These are phyloP conservation scores for Tyrophagus putrescentiae DNA, from an alignment of 1,140 invertebrate genomes.

Conservation along the genomic window DNA sequence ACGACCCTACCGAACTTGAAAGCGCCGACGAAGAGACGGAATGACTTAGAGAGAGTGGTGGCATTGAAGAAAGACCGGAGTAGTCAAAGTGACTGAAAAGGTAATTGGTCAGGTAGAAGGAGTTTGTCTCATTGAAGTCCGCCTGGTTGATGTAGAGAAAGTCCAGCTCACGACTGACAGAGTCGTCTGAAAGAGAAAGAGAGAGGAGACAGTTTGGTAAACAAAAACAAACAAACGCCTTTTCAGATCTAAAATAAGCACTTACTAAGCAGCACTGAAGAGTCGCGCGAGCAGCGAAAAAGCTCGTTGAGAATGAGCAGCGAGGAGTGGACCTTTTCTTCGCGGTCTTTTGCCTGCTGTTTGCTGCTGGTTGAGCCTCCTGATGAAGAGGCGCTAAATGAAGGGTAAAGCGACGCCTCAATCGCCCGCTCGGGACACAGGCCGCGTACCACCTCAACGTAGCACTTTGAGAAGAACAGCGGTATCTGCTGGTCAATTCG, in stretches of 20 bases:
- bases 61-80: not conserved
- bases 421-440: too few relatives aligned
- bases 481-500: constrained; percentile 19
- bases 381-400: not conserved
- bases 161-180: not conserved
- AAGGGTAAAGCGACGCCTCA: constrained; percentile 34
- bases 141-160: constrained; percentile 7
- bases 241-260: not conserved
- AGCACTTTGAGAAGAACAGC: constrained; percentile 57
- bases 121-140: constrained; percentile 2
- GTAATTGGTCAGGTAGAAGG: constrained; percentile 5
- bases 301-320: constrained; percentile 87
- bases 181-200: constrained; percentile 32
- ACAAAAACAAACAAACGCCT: not conserved
- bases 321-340: constrained; percentile 83
- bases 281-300: constrained; percentile 66
- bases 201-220: not conserved
- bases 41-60: not conserved
- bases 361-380: not conserved
- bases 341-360: constrained; percentile 38
- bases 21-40: not conserved
- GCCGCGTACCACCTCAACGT: constrained; percentile 66
- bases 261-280: not conserved
- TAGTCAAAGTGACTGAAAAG: constrained; percentile 3
- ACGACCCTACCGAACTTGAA: not conserved